A percentile compares a stretch with the other conserved stretches of the same genome.
phyloP scores from a whole-genome alignment of 1,140 invertebrate genomes.

The Drosophila bocki region DNA sequence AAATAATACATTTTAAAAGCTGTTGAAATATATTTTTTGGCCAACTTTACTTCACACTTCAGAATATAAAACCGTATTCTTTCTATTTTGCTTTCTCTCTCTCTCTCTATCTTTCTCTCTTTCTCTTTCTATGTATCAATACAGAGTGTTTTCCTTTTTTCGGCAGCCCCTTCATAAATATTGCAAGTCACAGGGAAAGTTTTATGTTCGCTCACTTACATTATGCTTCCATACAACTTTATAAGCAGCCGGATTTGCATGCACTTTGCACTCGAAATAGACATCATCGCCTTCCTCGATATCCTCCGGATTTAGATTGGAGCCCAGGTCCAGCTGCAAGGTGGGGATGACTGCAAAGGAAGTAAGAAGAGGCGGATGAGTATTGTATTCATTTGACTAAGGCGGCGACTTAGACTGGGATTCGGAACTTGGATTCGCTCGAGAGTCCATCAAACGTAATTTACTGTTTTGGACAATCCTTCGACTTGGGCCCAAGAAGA shows the following conservation, averaged over 20 bases:
- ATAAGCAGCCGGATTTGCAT: conserved; percentile 93
- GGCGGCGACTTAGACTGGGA: conserved; percentile 35
- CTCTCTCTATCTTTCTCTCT: not conserved
- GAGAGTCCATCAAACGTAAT: conserved; percentile 57
- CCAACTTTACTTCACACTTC: conserved; percentile 19
- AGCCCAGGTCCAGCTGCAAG: conserved; percentile 90
- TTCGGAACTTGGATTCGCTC: conserved; percentile 16
- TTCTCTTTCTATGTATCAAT: not conserved
- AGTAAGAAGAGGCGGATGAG: conserved; percentile 29
- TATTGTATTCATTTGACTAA: conserved; percentile 39
- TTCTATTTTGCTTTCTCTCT: no score
- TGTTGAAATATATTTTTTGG: not conserved
- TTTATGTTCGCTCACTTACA: conserved; percentile 88
- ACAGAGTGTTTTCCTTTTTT: not conserved
- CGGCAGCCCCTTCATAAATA: conserved; percentile 43
- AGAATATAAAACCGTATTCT: not conserved
- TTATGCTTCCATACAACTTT: conserved; percentile 97
- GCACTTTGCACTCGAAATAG: conserved; percentile 95
- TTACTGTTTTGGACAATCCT: conserved; percentile 53
- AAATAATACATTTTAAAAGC: conserved; percentile 17
- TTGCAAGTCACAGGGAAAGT: conserved; percentile 43
- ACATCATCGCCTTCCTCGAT: conserved; percentile 96
- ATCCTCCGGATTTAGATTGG: conserved; percentile 94
- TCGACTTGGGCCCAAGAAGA: conserved; percentile 25
- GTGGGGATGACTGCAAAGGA: conserved; percentile 90